A percentile compares a stretch with the other conserved stretches of the same genome.
Conservation (phyloP, 2,888 invertebrate species). For the Drosophila peninsularis region DNA sequence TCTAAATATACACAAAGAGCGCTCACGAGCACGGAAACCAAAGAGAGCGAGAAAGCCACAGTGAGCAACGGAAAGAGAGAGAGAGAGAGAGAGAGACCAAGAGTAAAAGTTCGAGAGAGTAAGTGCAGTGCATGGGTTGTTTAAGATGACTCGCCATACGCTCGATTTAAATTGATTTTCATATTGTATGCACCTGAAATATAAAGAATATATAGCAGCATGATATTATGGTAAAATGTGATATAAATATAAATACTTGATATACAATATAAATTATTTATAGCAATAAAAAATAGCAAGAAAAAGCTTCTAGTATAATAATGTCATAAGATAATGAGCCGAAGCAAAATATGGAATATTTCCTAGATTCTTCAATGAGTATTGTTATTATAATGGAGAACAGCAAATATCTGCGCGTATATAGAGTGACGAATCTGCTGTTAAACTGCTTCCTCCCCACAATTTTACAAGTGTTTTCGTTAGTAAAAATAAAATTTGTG, state of each 20-base stretch:
- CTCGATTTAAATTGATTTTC: slow-evolving; percentile 56
- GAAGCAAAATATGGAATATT: too few relatives aligned
- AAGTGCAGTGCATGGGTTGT: slow-evolving; percentile 45
- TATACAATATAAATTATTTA: too few relatives aligned
- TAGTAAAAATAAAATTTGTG: slow-evolving; percentile 66
- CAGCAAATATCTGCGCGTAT: neutral
- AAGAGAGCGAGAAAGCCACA: neutral
- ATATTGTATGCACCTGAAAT: slow-evolving; percentile 32
- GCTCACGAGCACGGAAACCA: slow-evolving; percentile 22
- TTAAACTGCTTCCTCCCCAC: slow-evolving; percentile 5
- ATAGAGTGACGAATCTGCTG: neutral
- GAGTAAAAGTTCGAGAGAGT: slow-evolving; percentile 14
- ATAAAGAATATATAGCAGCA: neutral
- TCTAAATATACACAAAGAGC: slow-evolving; percentile 69
- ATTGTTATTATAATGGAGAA: neutral
- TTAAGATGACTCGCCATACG: slow-evolving; percentile 42
- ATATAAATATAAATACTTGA: too few relatives aligned
- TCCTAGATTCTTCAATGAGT: neutral
- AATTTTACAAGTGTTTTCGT: slow-evolving; percentile 2
- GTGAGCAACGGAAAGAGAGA: slow-evolving; percentile 14
- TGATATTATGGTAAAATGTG: neutral
- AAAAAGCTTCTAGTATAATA: neutral
- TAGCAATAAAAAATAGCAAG: too few relatives aligned
- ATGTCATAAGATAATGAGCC: neutral
- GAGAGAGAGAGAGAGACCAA: slow-evolving; percentile 15